phyloP scores from a whole-genome alignment of 2,797 vertebrate genomes.

The Catharus ustulatus region DNA sequence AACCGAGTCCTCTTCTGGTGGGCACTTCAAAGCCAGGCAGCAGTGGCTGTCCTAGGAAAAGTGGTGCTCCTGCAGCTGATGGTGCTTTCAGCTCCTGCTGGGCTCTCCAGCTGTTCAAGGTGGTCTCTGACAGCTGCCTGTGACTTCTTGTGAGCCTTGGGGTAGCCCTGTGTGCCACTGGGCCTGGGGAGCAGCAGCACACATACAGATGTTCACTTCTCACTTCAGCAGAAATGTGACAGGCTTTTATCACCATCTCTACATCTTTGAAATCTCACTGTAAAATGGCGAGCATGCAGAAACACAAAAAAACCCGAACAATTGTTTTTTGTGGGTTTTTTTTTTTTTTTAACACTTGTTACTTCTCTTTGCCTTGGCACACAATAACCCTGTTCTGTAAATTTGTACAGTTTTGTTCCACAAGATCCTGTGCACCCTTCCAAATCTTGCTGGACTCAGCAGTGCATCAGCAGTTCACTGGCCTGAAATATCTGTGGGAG shows the following conservation, averaged over 20 bases:
- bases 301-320: not conserved
- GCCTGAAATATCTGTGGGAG: not conserved
- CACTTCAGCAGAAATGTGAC: not conserved
- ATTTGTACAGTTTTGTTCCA: not conserved
- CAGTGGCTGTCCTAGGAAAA: accelerated
- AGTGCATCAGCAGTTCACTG: slow-evolving; percentile 1
- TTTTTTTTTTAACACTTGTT: accelerated
- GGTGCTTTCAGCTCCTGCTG: not conserved
- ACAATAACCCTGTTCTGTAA: not conserved
- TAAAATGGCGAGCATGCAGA: not conserved
- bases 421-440: not conserved
- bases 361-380: not conserved
- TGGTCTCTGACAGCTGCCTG: accelerated
- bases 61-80: not conserved
- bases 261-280: not conserved
- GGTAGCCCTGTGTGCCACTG: accelerated
- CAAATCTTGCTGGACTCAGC: not conserved
- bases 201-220: not conserved
- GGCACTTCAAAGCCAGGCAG: not conserved
- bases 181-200: not conserved
- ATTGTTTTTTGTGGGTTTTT: too few relatives aligned
- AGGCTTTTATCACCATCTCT: not conserved
- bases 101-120: not conserved
- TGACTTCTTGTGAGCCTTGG: not conserved
- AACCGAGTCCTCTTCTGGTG: not conserved